Conservation (phyloP, 2,888 invertebrate species). For the Rhopalosiphum nymphaeae region DNA sequence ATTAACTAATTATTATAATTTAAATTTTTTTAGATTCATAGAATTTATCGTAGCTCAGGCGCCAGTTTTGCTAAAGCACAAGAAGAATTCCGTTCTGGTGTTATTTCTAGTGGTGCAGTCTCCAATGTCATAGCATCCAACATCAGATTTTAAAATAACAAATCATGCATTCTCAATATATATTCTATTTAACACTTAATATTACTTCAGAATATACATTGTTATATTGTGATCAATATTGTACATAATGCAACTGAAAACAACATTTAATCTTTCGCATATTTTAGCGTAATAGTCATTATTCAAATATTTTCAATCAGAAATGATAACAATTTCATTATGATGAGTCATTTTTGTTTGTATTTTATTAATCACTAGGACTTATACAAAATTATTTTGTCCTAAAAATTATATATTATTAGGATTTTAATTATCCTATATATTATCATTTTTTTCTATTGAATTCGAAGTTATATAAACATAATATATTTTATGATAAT, state of each 20-base stretch:
- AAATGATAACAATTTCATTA: neutral
- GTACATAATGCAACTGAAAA: conserved; percentile 33
- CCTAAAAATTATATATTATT: conserved; percentile 20
- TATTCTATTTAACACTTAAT: conserved; percentile 43
- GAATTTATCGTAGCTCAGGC: conserved; percentile 94
- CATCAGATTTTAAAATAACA: conserved; percentile 61
- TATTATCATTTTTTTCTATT: conserved; percentile 49
- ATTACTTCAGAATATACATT: conserved; percentile 40
- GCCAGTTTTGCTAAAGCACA: conserved; percentile 98
- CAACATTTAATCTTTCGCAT: conserved; percentile 47
- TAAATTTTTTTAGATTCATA: conserved; percentile 82
- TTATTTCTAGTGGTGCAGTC: conserved; percentile 94
- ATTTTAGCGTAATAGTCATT: conserved; percentile 41
- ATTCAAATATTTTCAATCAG: neutral
- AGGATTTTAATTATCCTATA: conserved; percentile 42
- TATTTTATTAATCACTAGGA: conserved; percentile 23
- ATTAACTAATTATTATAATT: neutral
- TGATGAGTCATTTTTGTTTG: conserved; percentile 39
- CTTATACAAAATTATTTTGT: neutral
- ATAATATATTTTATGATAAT: conserved; percentile 49
- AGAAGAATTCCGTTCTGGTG: conserved; percentile 95
- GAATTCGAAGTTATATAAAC: conserved; percentile 12
- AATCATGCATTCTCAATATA: conserved; percentile 48
- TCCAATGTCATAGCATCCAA: conserved; percentile 55
- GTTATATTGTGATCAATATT: conserved; percentile 39